Percentiles rank a stretch among this genome's conserved stretches.
Conservation (phyloP, 2,113 vertebrate genomes). For the Poicephalus gulielmi region DNA sequence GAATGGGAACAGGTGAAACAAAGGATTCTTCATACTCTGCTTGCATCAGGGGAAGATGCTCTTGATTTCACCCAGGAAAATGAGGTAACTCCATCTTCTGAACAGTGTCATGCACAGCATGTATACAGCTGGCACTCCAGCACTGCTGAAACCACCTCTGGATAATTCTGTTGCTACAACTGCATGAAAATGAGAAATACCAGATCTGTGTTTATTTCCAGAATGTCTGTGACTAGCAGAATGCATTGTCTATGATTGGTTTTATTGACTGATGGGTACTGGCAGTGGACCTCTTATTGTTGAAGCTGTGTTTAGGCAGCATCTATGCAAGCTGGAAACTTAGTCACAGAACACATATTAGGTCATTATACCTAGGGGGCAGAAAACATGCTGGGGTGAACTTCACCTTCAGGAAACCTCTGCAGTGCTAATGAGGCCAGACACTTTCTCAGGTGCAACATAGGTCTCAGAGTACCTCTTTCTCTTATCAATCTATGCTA, state of each 20-base stretch:
- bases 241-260: not conserved
- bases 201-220: not conserved
- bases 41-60: conserved; percentile 95
- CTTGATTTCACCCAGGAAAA: conserved; percentile 96
- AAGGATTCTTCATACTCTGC: conserved; percentile 92
- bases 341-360: not conserved
- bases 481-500: not conserved
- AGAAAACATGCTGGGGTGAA: not conserved
- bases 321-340: not conserved
- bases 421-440: not conserved
- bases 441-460: not conserved
- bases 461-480: not conserved
- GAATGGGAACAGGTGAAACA: conserved; percentile 99
- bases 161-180: not conserved
- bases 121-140: not conserved
- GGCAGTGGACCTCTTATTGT: not conserved
- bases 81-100: conserved; percentile 79
- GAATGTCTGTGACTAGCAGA: not conserved
- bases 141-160: not conserved
- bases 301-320: not conserved
- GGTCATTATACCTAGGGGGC: not conserved
- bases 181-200: not conserved
- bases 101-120: accelerated
- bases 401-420: not conserved
- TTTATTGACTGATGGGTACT: not conserved